These are phyloP conservation scores for Strix aluco DNA, from an alignment of 2,113 vertebrate genomes.

Conservation along the genomic window DNA sequence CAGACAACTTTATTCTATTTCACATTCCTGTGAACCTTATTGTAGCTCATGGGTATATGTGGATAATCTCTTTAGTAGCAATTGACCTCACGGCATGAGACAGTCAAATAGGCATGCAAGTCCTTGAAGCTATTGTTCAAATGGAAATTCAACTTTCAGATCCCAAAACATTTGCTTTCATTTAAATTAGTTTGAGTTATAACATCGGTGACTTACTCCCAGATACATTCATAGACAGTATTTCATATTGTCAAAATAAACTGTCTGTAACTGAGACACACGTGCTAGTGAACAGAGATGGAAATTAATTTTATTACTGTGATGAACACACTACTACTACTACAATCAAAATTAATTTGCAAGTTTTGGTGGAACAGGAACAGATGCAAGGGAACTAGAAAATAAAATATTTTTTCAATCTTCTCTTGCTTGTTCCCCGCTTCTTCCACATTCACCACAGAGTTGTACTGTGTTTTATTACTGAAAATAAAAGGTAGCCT, in stretches of 20 bases:
- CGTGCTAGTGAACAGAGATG: not conserved
- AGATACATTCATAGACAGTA: not conserved
- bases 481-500: not conserved
- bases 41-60: not conserved
- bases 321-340: not conserved
- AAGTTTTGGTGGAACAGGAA: not conserved
- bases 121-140: conserved; percentile 27
- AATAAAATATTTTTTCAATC: not conserved
- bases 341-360: conserved; percentile 35
- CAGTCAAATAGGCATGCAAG: not conserved
- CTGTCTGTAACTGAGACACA: not conserved
- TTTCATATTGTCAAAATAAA: conserved; percentile 49
- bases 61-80: conserved; percentile 30
- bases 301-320: conserved; percentile 44
- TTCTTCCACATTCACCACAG: not conserved
- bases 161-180: conserved; percentile 33
- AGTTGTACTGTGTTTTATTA: not conserved
- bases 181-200: conserved; percentile 41
- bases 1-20: not conserved
- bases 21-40: not conserved
- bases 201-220: not conserved
- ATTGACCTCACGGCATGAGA: not conserved
- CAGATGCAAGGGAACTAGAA: not conserved
- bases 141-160: conserved; percentile 42
- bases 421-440: not conserved